A percentile compares a stretch with the other conserved stretches of the same genome.
These are phyloP conservation scores for Coecobrya sp. DNA, from an alignment of 2,888 invertebrate genomes.

Conservation along the genomic window DNA sequence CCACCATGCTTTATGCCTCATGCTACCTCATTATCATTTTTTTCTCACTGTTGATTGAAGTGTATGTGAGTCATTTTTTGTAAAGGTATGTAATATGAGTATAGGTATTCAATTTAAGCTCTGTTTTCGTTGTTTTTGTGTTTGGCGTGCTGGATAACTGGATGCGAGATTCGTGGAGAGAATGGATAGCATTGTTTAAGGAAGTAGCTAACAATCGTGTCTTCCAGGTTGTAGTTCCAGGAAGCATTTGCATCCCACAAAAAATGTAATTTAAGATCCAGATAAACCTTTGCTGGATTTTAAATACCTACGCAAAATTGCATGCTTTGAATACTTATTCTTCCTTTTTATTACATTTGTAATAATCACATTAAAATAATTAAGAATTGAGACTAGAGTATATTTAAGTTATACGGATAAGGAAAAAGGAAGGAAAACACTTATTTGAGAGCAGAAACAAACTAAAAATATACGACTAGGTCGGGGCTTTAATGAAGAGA, in stretches of 20 bases:
- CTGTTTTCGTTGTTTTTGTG: too few relatives aligned
- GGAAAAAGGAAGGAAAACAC: constrained; percentile 16
- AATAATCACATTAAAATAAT: neutral
- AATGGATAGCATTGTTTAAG: constrained; percentile 26
- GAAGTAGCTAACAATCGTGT: constrained; percentile 22
- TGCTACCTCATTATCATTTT: constrained; percentile 7
- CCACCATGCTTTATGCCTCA: neutral
- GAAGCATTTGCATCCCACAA: neutral
- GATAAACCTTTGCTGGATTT: neutral
- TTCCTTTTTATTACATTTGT: too few relatives aligned
- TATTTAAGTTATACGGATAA: neutral
- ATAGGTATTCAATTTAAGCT: too few relatives aligned
- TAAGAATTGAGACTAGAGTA: too few relatives aligned
- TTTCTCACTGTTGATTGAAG: neutral
- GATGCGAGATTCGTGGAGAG: neutral
- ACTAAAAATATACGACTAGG: neutral
- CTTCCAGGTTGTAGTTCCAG: constrained; percentile 40
- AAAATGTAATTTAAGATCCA: neutral
- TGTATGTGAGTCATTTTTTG: neutral
- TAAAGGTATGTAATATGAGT: neutral
- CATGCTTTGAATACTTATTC: neutral
- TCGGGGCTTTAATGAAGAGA: neutral
- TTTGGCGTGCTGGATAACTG: constrained; percentile 1
- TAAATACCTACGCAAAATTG: neutral
- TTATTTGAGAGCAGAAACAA: neutral